Evolutionary conservation across 2,888 invertebrate genomes (phyloP), one percentile per base, ranked within the genome.

Genomic region (Ormyrus rosae): DNA sequence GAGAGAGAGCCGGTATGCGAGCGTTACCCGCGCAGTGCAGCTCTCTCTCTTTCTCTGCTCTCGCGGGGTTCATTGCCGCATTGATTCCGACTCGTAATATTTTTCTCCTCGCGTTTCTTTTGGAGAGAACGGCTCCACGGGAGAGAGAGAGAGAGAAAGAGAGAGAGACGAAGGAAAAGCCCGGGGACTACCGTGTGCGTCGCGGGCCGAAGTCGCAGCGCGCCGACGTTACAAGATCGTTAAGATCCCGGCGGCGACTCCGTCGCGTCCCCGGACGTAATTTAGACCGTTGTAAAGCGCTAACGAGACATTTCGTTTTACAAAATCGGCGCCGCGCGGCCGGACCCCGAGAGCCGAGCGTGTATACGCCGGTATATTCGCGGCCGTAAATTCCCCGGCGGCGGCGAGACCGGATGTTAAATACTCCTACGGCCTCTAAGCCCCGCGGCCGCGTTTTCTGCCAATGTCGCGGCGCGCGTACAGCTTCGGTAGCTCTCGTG

Each of bases 231-330:
- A 82, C 78, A 84, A 83, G 85, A 87, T 89, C 89, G 88, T 89
- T 89, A 89, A 87, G 87, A 87, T 88, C 74, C 88, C 34, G 34
- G 86, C 88, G 88, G 87, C 46, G 74, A 34, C 34, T 51, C 58
- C 87, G 86, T 88, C 84, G 85, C 85, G 85, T 85, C 86, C 86
- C 84, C 83, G 78, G 81, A 83, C 83, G 87, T 89, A 88, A 90
- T 89, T 89, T 88, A 88, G 89, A 87, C 86, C 87, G 88, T 85
- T 89, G 89, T 89, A 89, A 90, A 89, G 87, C 86, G 86, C 88
- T 89, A 89, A 89, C 89, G 88, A 89, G 89, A 89, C 87, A 87
- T 87, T 88, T 88, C 87, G 88, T 89, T 89, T 89, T 87, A 87
- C 89, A 87, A 90, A 90, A 89, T 90, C 87, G 86, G 34, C 84